These are phyloP conservation scores for Oreochromis aureus DNA, from an alignment of 2,113 vertebrate species.

Conservation along the genomic window DNA sequence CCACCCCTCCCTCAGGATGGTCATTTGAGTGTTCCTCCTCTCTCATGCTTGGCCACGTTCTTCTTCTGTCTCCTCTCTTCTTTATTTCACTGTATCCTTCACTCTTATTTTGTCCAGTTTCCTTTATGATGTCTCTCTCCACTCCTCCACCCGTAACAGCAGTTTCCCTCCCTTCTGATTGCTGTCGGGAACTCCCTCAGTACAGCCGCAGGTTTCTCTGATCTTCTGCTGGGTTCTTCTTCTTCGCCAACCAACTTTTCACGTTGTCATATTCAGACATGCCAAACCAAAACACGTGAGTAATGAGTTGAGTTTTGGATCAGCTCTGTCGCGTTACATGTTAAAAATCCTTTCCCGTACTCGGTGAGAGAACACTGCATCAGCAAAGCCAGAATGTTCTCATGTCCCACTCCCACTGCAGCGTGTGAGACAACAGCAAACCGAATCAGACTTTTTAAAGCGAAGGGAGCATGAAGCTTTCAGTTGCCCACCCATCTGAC, in stretches of 20 bases:
- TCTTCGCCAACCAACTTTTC: neutral
- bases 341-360: neutral
- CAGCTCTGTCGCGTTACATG: neutral
- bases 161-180: neutral
- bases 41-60: slow-evolving; percentile 71
- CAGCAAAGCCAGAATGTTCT: neutral
- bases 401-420: slow-evolving; percentile 7
- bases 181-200: neutral
- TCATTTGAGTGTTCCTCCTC: slow-evolving; percentile 72
- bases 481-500: slow-evolving; percentile 55
- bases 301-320: neutral
- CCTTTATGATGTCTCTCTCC: neutral
- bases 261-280: neutral
- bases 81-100: neutral
- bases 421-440: slow-evolving; percentile 49
- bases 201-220: neutral
- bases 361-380: neutral
- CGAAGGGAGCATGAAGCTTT: slow-evolving; percentile 36
- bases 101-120: neutral
- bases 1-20: slow-evolving; percentile 73
- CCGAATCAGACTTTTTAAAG: slow-evolving; percentile 70
- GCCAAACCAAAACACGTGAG: neutral
- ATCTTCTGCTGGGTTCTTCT: neutral
- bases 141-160: neutral
- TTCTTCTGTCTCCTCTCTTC: neutral